A percentile compares a stretch with the other conserved stretches of the same genome.
Evolutionary conservation across 2,888 invertebrate genomes (phyloP).

Genomic region (Tenthredo amoena): DNA sequence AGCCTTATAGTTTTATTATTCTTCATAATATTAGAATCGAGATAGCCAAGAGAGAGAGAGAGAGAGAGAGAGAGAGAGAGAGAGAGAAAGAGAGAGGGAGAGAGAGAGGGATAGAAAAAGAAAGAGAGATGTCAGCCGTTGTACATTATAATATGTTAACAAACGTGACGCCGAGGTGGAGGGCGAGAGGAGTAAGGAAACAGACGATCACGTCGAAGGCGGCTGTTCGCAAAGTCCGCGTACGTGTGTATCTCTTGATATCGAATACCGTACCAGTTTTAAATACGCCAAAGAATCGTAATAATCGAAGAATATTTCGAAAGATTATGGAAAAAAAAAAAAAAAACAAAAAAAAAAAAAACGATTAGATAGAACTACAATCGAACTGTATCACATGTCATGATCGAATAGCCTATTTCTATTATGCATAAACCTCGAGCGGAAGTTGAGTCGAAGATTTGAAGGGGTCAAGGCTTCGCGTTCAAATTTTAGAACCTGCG

Average conservation of each 20-base stretch:
- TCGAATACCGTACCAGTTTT: not conserved
- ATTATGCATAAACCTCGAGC: not conserved
- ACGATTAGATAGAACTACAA: too few relatives aligned
- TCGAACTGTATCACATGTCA: not conserved
- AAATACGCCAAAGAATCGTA: not conserved
- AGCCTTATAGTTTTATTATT: constrained; percentile 47
- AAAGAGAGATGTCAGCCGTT: not conserved
- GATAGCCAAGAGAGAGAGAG: constrained; percentile 26
- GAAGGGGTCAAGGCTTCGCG: not conserved
- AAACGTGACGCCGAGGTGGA: constrained; percentile 1
- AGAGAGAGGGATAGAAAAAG: constrained; percentile 24
- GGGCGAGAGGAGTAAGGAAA: constrained; percentile 26
- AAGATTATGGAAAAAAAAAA: not conserved
- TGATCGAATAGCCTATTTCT: not conserved
- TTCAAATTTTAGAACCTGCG: not conserved
- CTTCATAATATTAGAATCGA: constrained; percentile 52
- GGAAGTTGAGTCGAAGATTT: not conserved
- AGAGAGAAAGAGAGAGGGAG: constrained; percentile 19
- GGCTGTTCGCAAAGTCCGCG: constrained; percentile 36
- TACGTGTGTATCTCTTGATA: not conserved
- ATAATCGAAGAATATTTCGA: not conserved
- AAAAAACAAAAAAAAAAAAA: too few relatives aligned
- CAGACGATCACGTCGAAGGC: constrained; percentile 47
- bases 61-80: constrained; percentile 8
- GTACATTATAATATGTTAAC: constrained; percentile 8